phyloP scores from a whole-genome alignment of 2,888 invertebrate species.

The Rhodophaea formosa region DNA sequence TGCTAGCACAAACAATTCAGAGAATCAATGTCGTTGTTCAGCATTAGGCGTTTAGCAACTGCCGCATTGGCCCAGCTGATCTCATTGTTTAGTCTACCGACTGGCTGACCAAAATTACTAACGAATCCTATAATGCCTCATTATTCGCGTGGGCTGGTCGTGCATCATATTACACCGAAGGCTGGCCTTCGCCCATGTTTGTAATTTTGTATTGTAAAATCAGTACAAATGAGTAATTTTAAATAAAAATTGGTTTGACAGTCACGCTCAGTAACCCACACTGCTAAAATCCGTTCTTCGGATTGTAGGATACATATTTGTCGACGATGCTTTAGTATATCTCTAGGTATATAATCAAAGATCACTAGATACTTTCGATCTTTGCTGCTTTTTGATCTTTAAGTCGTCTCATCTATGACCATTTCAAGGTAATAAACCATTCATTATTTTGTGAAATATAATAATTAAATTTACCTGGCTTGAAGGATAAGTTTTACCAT shows the following conservation, averaged over 20 bases:
- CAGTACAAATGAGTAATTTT: not conserved
- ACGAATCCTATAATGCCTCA: slow-evolving; percentile 46
- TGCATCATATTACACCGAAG: slow-evolving; percentile 11
- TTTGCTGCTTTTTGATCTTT: too few species aligned
- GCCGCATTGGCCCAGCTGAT: slow-evolving; percentile 58
- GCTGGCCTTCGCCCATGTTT: not conserved
- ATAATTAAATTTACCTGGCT: too few species aligned
- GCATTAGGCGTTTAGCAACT: slow-evolving; percentile 41
- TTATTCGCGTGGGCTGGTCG: slow-evolving; percentile 31
- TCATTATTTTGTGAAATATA: too few species aligned
- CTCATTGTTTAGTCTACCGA: slow-evolving; percentile 78
- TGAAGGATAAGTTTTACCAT: too few species aligned
- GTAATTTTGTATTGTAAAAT: not conserved
- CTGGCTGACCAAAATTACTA: slow-evolving; percentile 54
- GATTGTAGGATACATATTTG: too few species aligned
- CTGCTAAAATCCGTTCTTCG: too few species aligned
- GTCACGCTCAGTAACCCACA: too few species aligned
- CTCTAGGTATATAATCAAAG: too few species aligned
- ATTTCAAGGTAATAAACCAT: too few species aligned
- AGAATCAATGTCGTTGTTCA: slow-evolving; percentile 59
- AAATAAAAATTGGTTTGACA: not conserved
- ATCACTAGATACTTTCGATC: too few species aligned
- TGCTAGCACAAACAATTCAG: slow-evolving; percentile 1
- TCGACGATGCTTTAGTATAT: too few species aligned
- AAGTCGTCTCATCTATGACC: too few species aligned